Conservation (phyloP, 2,888 invertebrate species). For the Sialis lutaria region DNA sequence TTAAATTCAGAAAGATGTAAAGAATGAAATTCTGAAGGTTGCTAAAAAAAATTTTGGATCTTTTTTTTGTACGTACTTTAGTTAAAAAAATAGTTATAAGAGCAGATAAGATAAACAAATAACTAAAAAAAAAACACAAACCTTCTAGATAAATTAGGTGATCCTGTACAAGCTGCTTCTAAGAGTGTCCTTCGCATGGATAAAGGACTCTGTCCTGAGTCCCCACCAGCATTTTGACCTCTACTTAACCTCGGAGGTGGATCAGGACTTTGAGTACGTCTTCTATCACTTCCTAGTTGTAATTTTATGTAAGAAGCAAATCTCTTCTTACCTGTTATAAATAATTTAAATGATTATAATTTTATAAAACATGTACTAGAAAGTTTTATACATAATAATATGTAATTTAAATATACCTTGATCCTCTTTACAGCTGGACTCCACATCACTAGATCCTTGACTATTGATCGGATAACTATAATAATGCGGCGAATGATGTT, state of each 20-base stretch:
- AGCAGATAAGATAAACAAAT: too few relatives aligned
- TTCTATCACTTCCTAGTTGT: slow-evolving; percentile 39
- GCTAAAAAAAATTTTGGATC: too few relatives aligned
- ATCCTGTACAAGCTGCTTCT: slow-evolving; percentile 29
- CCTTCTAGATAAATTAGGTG: slow-evolving; percentile 37
- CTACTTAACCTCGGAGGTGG: slow-evolving; percentile 34
- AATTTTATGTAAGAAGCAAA: slow-evolving; percentile 71
- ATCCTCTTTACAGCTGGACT: slow-evolving; percentile 1
- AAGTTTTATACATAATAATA: background rate
- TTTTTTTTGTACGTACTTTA: too few relatives aligned
- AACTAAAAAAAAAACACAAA: slow-evolving; percentile 14
- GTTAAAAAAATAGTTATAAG: too few relatives aligned
- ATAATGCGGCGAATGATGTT: slow-evolving; percentile 5
- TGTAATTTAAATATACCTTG: slow-evolving; percentile 1
- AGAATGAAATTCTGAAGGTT: too few relatives aligned
- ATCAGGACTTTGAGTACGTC: slow-evolving; percentile 36
- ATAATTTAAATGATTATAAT: background rate
- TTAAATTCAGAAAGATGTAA: too few relatives aligned
- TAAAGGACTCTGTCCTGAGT: slow-evolving; percentile 29
- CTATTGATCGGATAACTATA: slow-evolving; percentile 2
- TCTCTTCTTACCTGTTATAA: slow-evolving; percentile 41
- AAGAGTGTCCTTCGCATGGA: slow-evolving; percentile 38
- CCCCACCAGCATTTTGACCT: slow-evolving; percentile 11
- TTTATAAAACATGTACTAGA: background rate
- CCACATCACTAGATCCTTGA: background rate